phyloP scores from a whole-genome alignment of 1,140 invertebrate species.

The Muscidifurax raptorellus region DNA sequence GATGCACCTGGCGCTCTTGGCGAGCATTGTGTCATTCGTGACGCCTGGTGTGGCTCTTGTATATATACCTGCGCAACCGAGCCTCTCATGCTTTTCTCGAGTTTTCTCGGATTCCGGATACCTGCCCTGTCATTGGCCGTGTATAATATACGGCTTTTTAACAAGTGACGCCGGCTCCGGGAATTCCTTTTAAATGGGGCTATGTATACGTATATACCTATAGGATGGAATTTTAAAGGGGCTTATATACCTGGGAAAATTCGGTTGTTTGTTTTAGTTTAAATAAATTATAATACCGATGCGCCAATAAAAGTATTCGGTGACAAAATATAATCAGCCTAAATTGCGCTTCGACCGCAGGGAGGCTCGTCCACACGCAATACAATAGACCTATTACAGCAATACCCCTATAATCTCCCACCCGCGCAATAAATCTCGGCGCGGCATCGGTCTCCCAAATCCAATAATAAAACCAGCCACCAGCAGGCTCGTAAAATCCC shows the following conservation, averaged over 20 bases:
- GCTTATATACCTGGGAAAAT: too few species aligned
- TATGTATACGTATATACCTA: too few species aligned
- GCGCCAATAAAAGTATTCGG: too few species aligned
- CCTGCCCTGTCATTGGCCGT: not conserved
- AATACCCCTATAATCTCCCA: too few species aligned
- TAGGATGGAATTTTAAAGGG: not conserved
- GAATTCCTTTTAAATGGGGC: not conserved
- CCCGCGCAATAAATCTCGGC: not conserved
- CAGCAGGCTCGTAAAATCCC: not conserved
- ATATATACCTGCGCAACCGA: not conserved
- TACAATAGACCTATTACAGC: too few species aligned
- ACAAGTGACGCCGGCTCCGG: not conserved
- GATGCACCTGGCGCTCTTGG: conserved; percentile 12
- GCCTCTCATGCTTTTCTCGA: not conserved
- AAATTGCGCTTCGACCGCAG: too few species aligned
- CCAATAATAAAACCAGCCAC: not conserved
- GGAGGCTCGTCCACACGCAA: too few species aligned
- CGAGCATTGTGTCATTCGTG: conserved; percentile 30
- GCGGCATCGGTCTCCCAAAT: not conserved
- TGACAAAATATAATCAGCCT: too few species aligned
- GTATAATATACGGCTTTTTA: not conserved
- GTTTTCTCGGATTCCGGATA: conserved; percentile 12
- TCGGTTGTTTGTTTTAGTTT: too few species aligned
- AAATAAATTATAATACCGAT: too few species aligned
- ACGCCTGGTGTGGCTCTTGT: not conserved